Evolutionary conservation across 2,113 vertebrate species (phyloP).

Genomic region (Xerus inauris): DNA sequence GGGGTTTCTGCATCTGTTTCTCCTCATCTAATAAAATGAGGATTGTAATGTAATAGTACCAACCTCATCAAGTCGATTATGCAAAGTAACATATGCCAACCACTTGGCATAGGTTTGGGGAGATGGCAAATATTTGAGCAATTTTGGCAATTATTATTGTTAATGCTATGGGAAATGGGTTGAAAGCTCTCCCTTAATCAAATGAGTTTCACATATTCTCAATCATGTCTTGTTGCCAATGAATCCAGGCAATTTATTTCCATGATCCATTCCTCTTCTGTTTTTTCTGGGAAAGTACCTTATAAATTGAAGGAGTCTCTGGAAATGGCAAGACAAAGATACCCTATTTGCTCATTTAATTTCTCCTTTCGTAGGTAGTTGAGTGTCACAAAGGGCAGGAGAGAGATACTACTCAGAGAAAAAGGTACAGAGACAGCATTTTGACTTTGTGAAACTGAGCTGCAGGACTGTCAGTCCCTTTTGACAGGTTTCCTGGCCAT

Average conservation of each 20-base stretch:
- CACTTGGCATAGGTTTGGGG: not conserved
- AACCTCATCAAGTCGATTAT: not conserved
- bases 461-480: not conserved
- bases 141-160: not conserved
- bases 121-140: not conserved
- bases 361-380: not conserved
- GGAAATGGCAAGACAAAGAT: not conserved
- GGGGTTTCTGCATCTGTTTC: not conserved
- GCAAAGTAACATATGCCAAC: not conserved
- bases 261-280: not conserved
- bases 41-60: not conserved
- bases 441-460: not conserved
- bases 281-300: constrained; percentile 24
- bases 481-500: not conserved
- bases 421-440: not conserved
- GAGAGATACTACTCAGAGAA: not conserved
- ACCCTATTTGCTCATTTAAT: not conserved
- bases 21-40: not conserved
- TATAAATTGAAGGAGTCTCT: not conserved
- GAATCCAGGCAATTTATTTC: not conserved
- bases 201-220: not conserved
- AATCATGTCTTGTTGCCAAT: not conserved
- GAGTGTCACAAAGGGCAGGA: not conserved
- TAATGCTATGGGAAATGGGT: constrained; percentile 7
- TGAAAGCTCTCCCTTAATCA: not conserved